phyloP scores from a whole-genome alignment of 2,888 invertebrate species.

The Yponomeuta malinellus region DNA sequence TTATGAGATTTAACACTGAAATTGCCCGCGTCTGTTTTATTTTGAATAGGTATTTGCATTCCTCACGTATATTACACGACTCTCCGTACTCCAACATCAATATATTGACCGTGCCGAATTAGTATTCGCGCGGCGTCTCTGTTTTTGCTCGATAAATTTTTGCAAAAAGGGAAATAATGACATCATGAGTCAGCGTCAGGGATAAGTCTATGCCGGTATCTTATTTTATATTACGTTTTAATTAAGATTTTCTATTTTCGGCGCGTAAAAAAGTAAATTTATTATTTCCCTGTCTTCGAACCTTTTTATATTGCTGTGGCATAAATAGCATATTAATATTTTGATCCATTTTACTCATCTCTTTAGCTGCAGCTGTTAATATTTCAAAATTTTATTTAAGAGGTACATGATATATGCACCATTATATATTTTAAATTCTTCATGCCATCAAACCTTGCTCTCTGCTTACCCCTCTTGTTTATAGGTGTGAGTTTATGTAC shows the following conservation, averaged over 20 bases:
- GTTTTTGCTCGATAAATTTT: constrained; percentile 65
- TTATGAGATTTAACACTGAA: constrained; percentile 67
- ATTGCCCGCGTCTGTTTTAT: constrained; percentile 55
- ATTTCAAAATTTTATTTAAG: too few species aligned
- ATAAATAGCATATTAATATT: too few species aligned
- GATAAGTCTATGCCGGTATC: constrained; percentile 55
- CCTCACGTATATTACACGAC: constrained; percentile 36
- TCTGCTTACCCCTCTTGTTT: too few species aligned
- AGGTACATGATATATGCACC: too few species aligned
- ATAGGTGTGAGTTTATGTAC: too few species aligned
- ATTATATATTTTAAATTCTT: too few species aligned
- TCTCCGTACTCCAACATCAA: constrained; percentile 44
- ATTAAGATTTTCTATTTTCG: constrained; percentile 37
- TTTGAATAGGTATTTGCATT: constrained; percentile 52
- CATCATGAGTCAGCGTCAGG: constrained; percentile 63
- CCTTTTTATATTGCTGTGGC: too few species aligned
- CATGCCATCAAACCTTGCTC: too few species aligned
- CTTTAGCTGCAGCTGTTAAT: too few species aligned
- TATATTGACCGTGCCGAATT: constrained; percentile 65
- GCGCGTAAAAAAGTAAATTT: not conserved
- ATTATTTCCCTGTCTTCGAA: not conserved
- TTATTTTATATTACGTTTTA: constrained; percentile 60
- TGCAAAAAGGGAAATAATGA: constrained; percentile 69
- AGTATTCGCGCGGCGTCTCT: constrained; percentile 61
- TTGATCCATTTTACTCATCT: too few species aligned